Evolutionary conservation across 2,797 vertebrate genomes (phyloP), one percentile per base, ranked within the genome.

Genomic region (Anomalospiza imberbis): DNA sequence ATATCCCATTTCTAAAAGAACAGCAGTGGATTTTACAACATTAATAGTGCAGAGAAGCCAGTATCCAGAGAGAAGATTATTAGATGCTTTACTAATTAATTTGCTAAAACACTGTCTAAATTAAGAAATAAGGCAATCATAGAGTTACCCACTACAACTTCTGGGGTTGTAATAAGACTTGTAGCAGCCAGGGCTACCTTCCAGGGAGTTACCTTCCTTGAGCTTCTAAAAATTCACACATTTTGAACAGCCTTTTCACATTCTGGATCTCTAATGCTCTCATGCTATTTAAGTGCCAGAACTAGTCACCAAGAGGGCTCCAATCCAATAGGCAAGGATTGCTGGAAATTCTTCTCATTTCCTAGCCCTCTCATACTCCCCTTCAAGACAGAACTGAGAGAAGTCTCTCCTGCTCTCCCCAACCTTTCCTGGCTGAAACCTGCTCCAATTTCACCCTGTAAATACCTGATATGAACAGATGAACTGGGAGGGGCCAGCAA

Each of bases 391-490:
- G 75, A 80, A 61, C 73, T 38, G 62, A 95, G 84, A 63, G 32
- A 89, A 95, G 79, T 78, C 85, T 78, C 83, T 91, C 67, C 74
- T 45, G 77, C 65, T 68, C 85, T 89, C 81, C 76, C 75, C 67
- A 61, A 44, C 31, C 28, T 80, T 75, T 93, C 62, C 79, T 94
- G 92, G 93, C 95, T 95, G 71, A 91, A 96, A 92, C 67, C 87
- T 91, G 62, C 36, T 89, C 84, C 94, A 96, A 57, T 92, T 94
- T 96, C 94, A 96, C 95, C 95, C 96, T 73, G 65, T 96, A 97
- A 97, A 97, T 97, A 98, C 98, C 97, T 98, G 97, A 98, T 96
- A 93, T 45, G 94, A 97, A 80, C 91, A 91, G 95, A 98, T 85
- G 97, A 96, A 95, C 80, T 91, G 98, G 98, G 97, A 97, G 98